Evolutionary conservation across 1,140 invertebrate species (phyloP), one percentile per base, ranked within the genome.

Genomic region (Alviniconcha marisindica): DNA sequence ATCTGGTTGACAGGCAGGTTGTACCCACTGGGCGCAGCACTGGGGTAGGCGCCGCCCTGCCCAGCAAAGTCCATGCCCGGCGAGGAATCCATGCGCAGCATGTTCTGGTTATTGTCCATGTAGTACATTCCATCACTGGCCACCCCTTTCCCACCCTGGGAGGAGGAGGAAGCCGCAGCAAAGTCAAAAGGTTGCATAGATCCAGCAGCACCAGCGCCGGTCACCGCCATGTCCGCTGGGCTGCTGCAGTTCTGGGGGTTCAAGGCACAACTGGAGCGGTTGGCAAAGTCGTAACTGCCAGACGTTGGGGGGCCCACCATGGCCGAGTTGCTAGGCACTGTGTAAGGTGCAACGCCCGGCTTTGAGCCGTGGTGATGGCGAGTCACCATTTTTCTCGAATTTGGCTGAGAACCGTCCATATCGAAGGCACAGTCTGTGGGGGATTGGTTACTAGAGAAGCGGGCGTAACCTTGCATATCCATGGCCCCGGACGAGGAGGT

Each of bases 301-400:
- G 51, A 54, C 1, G 71, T 77, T 15, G n/a, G 33, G 33, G 77
- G 60, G 18, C 78, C 81, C 21, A 78, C 76, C 38, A 38, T 83
- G 28, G 85, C 89, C 69, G 86, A 84, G 76, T 86, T 88, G 74
- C 84, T 87, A 63, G 90, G 90, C 60, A 92, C 89, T 66, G 89
- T 92, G 80, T 92, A 92, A 0, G 91, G 91, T n/a, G 90, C 91
- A 18, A 90, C 87, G 54, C 90, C 90, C 36, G 89, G 86, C 84
- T 90, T 90, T 81, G 89, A 87, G 76, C 84, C 73, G 86, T 77
- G 85, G 44, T 87, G 89, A 21, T 85, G 88, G 83, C 91, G 90
- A 31, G 90, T 89, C 84, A 83, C 73, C 83, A 77, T 82, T 24
- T 56, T 56, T 54, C 51, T 48, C n/a, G 80, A 74, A 28, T 83